A percentile compares a stretch with the other conserved stretches of the same genome.
phyloP scores from a whole-genome alignment of 1,140 invertebrate species.

The Tetragnatha versicolor region DNA sequence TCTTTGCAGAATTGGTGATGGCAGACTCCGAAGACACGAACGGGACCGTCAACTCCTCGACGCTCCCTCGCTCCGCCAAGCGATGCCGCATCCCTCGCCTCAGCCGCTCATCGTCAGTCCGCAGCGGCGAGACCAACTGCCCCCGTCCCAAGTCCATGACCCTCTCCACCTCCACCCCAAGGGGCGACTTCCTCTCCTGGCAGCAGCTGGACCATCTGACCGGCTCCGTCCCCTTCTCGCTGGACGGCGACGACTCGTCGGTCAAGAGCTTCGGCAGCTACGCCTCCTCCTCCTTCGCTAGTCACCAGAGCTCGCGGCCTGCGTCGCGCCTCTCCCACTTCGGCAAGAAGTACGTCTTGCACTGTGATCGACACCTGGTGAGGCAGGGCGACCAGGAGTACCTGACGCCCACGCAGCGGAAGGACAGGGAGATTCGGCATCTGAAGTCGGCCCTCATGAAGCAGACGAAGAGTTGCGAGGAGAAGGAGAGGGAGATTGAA shows the following conservation, averaged over 20 bases:
- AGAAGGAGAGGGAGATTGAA: slow-evolving; percentile 81
- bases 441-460: slow-evolving; percentile 64
- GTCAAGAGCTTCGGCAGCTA: slow-evolving; percentile 77
- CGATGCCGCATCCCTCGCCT: slow-evolving; percentile 42
- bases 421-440: slow-evolving; percentile 77
- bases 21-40: slow-evolving; percentile 24
- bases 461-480: slow-evolving; percentile 34
- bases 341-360: slow-evolving; percentile 77
- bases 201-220: background rate
- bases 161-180: background rate
- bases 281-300: slow-evolving; percentile 71
- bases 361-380: slow-evolving; percentile 79
- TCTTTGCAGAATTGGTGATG: slow-evolving; percentile 42
- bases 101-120: slow-evolving; percentile 30
- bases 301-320: slow-evolving; percentile 73
- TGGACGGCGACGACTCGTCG: slow-evolving; percentile 74
- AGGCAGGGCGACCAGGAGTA: slow-evolving; percentile 81
- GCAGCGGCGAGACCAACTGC: background rate
- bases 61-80: slow-evolving; percentile 29
- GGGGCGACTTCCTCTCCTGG: slow-evolving; percentile 10
- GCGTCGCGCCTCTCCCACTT: slow-evolving; percentile 68
- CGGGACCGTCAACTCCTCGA: slow-evolving; percentile 7
- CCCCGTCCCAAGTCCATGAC: slow-evolving; percentile 32
- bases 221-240: slow-evolving; percentile 73
- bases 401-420: slow-evolving; percentile 83